Percentiles rank a stretch among this genome's conserved stretches.
Evolutionary conservation across 2,888 invertebrate species (phyloP).

Genomic region (Cremastinae sp.): DNA sequence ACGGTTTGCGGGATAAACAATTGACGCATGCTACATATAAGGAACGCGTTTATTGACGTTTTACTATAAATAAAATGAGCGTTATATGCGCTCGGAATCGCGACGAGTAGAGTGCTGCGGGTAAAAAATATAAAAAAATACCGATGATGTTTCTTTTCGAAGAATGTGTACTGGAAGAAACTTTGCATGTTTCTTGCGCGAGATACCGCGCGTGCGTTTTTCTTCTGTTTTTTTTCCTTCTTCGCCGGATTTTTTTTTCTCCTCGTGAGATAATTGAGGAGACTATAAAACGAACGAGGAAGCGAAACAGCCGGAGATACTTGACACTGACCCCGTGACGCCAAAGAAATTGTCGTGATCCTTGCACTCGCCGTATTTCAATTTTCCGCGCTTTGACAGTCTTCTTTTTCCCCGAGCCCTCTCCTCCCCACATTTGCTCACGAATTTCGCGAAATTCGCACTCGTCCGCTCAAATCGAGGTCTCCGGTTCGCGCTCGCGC

Average conservation of each 20-base stretch:
- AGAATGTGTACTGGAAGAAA: too few relatives aligned
- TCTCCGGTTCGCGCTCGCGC: too few relatives aligned
- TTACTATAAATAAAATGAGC: slow-evolving; percentile 42
- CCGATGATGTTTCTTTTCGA: slow-evolving; percentile 10
- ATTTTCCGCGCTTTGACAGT: neutral
- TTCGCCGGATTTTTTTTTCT: too few relatives aligned
- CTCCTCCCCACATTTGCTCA: neutral
- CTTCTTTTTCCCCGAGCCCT: neutral
- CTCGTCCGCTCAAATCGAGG: too few relatives aligned
- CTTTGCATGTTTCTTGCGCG: neutral
- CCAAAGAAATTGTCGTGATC: slow-evolving; percentile 31
- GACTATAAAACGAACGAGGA: slow-evolving; percentile 42
- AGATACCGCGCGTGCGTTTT: neutral
- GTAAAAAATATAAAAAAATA: neutral
- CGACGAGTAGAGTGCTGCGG: slow-evolving; percentile 1
- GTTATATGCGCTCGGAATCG: slow-evolving; percentile 5
- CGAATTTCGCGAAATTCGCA: too few relatives aligned
- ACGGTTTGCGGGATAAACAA: slow-evolving; percentile 25
- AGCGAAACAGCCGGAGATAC: slow-evolving; percentile 24
- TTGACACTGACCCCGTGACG: slow-evolving; percentile 48
- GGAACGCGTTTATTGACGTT: slow-evolving; percentile 29
- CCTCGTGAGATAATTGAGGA: slow-evolving; percentile 18
- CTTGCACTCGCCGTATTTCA: neutral
- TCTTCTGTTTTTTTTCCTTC: slow-evolving; percentile 9
- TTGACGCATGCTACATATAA: slow-evolving; percentile 28